Base-by-base conservation (phyloP, 53 echinoderm and acorn worm species). In the Actinopyga echinites region DNA sequence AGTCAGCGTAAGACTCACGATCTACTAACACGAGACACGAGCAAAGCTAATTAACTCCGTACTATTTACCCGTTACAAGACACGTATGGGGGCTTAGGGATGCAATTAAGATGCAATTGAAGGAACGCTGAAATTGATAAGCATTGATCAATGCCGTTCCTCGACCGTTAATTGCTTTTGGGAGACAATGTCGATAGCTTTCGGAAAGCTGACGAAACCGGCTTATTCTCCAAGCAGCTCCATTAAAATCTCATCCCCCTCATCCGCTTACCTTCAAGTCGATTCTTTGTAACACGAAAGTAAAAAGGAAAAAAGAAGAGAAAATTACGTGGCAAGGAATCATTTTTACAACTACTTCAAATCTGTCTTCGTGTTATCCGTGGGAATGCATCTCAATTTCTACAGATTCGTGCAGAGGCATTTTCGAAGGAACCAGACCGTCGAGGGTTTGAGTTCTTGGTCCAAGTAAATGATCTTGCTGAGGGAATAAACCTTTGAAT, bases 61-160 rank as follows among this genome's bases (percentile, higher is more conserved):
- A 71, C 71, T 71, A 42, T 71, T 71, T 71, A 71, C 42, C 42
- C 40, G 71, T 71, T 71, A 71, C 71, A 71, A 71, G 71, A 71
- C 71, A 71, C 71, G 71, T 71, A 71, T 71, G 40, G 71, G 71
- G 71, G 71, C 71, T 71, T 71, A 71, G 71, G 71, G 71, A 71
- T 71, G 71, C 71, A 71, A 71, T 71, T 71, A 71, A 71, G 71
- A 71, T 43, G 42, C 71, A 30, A 71, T 71, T 71, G 71, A 71
- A 71, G 71, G 40, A 30, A 43, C 42, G 26, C 40, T 71, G 71
- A 71, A 71, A 71, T 71, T 71, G 71, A 71, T 71, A 71, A 71
- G 71, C 71, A 71, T 71, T 71, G 71, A 71, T 71, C 71, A 71
- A 71, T 71, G 43, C 71, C 42, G 22, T 42, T 71, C 49, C 71